Evolutionary conservation across 2,113 vertebrate genomes (phyloP).

Genomic region (Labrus mixtus): DNA sequence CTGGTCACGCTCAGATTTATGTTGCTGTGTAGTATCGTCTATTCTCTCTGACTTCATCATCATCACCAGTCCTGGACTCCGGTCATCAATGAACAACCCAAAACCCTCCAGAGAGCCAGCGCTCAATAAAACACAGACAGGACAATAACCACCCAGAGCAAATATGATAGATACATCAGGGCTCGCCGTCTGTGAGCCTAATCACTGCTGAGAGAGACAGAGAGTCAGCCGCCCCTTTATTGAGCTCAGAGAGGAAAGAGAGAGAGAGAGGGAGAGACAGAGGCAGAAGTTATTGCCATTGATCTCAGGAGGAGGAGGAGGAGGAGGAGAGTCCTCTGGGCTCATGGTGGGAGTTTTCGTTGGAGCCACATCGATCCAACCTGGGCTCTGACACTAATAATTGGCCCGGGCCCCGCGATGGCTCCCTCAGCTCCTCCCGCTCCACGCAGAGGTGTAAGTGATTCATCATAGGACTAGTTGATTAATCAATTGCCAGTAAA

Average conservation of each 20-base stretch:
- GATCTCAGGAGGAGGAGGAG: slow-evolving; percentile 45
- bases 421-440: not conserved
- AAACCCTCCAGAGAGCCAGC: slow-evolving; percentile 1
- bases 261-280: slow-evolving; percentile 11
- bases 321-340: slow-evolving; percentile 20
- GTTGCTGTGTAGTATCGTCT: not conserved
- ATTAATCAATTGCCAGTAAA: not conserved
- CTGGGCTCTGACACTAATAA: slow-evolving; percentile 59
- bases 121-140: slow-evolving; percentile 38
- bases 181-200: slow-evolving; percentile 5
- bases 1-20: too few species aligned
- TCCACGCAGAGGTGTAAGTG: not conserved
- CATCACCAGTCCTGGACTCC: slow-evolving; percentile 6
- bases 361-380: slow-evolving; percentile 51
- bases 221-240: slow-evolving; percentile 31
- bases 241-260: slow-evolving; percentile 22
- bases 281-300: slow-evolving; percentile 47
- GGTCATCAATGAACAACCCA: not conserved
- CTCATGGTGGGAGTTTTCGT: slow-evolving; percentile 33
- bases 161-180: slow-evolving; percentile 43
- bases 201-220: slow-evolving; percentile 39
- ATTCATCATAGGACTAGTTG: not conserved
- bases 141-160: slow-evolving; percentile 42
- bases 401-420: slow-evolving; percentile 18
- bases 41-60: not conserved